Evolutionary conservation across 1,140 invertebrate species (phyloP), one percentile per base, ranked within the genome.

Genomic region (Procambarus clarkii): DNA sequence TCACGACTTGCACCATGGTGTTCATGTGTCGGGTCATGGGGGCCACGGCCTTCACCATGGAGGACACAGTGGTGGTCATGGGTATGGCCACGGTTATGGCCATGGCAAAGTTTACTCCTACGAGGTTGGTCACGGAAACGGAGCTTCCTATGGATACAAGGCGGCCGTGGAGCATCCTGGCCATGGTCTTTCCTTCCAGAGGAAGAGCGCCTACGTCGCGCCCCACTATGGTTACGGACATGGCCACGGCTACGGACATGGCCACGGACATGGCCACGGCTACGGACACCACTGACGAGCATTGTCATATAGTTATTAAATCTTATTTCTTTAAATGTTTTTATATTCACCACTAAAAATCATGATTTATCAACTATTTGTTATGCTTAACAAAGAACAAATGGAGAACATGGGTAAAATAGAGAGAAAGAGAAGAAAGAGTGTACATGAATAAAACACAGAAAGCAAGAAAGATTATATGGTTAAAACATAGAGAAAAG

Each of bases 81-180:
- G 84, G 1, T 44, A 86, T 21, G 58, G 58, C 0, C 84, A 86
- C 21, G 71, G 84, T 15, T n/a, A 77, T 34, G 71, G 71, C 18
- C 50, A 77, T 44, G 84, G 84, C 3, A 24, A 86, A 13, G 82
- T 24, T 4, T 45, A 74, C 13, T 58, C 24, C 11, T 48, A 74
- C 46, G 84, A 58, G 11, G 34, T 54, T 2, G 84, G 84, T 18
- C 84, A 86, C 21, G 84, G 84, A 9, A 71, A 86, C 15, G 84
- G 71, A 2, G 45, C 76, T 15, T 45, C 71, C 7, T 77, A 58
- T 21, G 84, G 84, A 0, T 86, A 77, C 48, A 77, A 77, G 76
- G 74, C 81, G 54, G 81, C 81, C 9, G 81, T 83, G 81, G n/a
- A 58, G 24, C 84, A 86, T 45, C 84, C 84, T 54, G 45, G 50